Percentiles rank a stretch among this genome's conserved stretches.
These are phyloP conservation scores for Sinosuthora webbiana DNA, from an alignment of 2,113 vertebrate species.

Conservation along the genomic window DNA sequence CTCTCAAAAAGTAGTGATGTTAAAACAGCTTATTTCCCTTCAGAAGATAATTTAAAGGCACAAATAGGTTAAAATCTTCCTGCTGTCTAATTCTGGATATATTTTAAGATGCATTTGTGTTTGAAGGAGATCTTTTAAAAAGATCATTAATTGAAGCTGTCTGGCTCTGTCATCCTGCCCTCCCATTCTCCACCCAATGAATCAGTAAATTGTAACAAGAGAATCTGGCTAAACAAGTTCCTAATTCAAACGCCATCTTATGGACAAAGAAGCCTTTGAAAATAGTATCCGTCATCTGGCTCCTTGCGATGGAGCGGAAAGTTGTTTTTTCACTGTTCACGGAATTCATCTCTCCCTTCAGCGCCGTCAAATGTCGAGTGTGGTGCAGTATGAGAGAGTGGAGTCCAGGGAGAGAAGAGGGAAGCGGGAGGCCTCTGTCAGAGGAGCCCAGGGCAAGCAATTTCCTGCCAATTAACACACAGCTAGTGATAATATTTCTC, in stretches of 20 bases:
- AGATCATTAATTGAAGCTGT: constrained; percentile 52
- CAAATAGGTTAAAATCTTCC: not conserved
- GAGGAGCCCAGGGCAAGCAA: constrained; percentile 17
- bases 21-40: not conserved
- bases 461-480: constrained; percentile 66
- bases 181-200: constrained; percentile 69
- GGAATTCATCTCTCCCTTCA: constrained; percentile 52
- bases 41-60: not conserved
- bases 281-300: constrained; percentile 68
- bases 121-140: constrained; percentile 49
- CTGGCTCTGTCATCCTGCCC: constrained; percentile 53
- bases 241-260: constrained; percentile 75
- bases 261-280: constrained; percentile 80
- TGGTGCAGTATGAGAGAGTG: not conserved
- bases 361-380: not conserved
- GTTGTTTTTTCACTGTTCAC: constrained; percentile 55
- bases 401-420: not conserved
- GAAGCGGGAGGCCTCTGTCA: not conserved
- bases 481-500: constrained; percentile 59
- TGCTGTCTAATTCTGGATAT: not conserved
- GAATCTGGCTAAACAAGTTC: constrained; percentile 79
- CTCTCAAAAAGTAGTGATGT: not conserved
- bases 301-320: constrained; percentile 66
- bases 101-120: constrained; percentile 43
- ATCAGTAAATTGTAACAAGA: constrained; percentile 77